Base-by-base conservation (phyloP, 2,888 invertebrate genomes). In the Ischnura elegans region DNA sequence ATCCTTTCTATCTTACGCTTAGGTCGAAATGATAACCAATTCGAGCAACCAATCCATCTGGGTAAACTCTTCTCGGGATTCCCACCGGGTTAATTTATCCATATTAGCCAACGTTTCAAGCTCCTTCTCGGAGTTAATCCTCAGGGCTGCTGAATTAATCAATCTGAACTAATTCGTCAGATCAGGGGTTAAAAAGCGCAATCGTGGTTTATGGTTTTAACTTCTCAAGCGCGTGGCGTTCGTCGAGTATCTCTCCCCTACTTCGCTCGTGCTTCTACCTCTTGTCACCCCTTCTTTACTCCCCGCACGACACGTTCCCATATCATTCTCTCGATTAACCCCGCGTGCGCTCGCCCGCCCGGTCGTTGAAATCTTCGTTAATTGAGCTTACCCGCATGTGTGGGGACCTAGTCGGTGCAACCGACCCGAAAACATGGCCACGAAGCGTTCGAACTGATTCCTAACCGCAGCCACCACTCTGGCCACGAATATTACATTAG, bases 311-410 rank as follows among this genome's bases (percentile, higher is more conserved):
- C 36, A 29, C 29, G 13, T 2, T n/a, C 36, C 36, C 8, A 76
- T 2, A 4, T 25, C 76, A 76, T 76, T 76, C 36, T 3, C 10
- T 76, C 10, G 76, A 76, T 76, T 76, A 36, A 76, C 76, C 76
- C 36, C 76, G 76, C 76, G 76, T 76, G 36, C 29, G 36, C 29
- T 51, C 13, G 29, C 76, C 13, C 36, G 76, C 29, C 36, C 76
- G 36, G 13, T 76, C 76, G 76, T 76, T 10, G 76, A 76, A 76
- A 76, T 76, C 76, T 76, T 36, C 36, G 76, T 76, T 76, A 76
- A 76, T 76, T 76, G 36, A 0, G 29, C 36, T 2, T 3, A 16
- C 76, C 76, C 76, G 76, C 76, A 76, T 76, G 76, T 36, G 76
- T 29, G 76, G n/a, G n/a, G n/a, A n/a, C n/a, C n/a, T n/a, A n/a